Percentiles rank a stretch among this genome's conserved stretches.
These are phyloP conservation scores for Conger conger DNA, from an alignment of 2,113 vertebrate genomes.

Conservation along the genomic window DNA sequence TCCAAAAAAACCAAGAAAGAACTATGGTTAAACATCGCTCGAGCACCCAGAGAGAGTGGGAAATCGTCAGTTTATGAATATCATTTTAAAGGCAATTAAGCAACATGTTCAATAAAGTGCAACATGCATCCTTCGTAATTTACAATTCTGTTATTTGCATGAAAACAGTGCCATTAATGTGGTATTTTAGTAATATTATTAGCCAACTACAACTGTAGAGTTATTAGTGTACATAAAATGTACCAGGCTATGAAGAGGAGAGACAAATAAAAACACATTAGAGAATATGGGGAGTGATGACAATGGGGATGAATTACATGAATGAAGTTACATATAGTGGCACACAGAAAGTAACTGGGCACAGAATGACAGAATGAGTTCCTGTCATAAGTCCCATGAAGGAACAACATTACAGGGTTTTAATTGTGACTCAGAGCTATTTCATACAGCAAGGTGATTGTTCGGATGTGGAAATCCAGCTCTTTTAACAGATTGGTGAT, in stretches of 20 bases:
- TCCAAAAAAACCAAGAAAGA: too few species aligned
- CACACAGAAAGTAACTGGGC: background rate
- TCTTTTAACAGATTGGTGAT: constrained; percentile 69
- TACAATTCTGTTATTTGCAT: too few species aligned
- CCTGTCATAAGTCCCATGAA: constrained; percentile 36
- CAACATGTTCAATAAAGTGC: too few species aligned
- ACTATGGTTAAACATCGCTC: too few species aligned
- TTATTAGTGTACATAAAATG: too few species aligned
- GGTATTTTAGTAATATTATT: too few species aligned
- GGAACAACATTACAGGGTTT: constrained; percentile 57
- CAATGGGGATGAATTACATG: background rate
- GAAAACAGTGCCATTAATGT: too few species aligned
- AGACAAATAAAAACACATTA: background rate
- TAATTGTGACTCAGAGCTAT: constrained; percentile 59
- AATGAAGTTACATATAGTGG: background rate
- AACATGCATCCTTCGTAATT: too few species aligned
- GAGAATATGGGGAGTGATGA: background rate
- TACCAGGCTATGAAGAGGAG: background rate
- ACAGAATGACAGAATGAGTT: background rate
- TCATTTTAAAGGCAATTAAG: too few species aligned
- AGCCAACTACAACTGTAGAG: too few species aligned
- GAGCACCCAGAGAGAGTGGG: too few species aligned
- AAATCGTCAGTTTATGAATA: too few species aligned
- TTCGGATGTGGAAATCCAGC: constrained; percentile 49
- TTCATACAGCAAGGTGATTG: constrained; percentile 29